These are phyloP conservation scores for Drosophila virilis DNA, from an alignment of 1,140 invertebrate species.

Conservation along the genomic window DNA sequence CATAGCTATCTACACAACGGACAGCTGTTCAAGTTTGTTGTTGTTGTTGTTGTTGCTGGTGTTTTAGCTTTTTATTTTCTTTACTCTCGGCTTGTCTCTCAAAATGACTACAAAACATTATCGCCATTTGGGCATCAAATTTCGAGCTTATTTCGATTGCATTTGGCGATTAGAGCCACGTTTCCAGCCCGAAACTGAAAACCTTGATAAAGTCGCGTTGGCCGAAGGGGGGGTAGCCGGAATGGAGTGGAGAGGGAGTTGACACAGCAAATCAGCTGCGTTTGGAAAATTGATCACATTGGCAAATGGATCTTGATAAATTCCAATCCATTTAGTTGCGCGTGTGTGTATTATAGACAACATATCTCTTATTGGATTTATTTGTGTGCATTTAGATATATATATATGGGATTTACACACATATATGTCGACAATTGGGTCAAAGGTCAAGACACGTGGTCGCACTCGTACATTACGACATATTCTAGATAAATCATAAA, in stretches of 20 bases:
- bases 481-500: too few species aligned
- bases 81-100: constrained; percentile 47
- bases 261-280: constrained; percentile 15
- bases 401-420: background rate
- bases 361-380: background rate
- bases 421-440: too few species aligned
- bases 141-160: constrained; percentile 68
- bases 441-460: background rate
- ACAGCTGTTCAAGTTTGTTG: constrained; percentile 64
- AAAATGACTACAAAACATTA: constrained; percentile 79
- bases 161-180: constrained; percentile 58
- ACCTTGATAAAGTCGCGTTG: background rate
- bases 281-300: constrained; percentile 13
- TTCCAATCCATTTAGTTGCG: constrained; percentile 12
- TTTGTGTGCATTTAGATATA: background rate
- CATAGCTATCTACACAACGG: constrained; percentile 33
- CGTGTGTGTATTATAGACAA: background rate
- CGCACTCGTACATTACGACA: background rate
- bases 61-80: constrained; percentile 31
- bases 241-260: too few species aligned
- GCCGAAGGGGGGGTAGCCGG: too few species aligned
- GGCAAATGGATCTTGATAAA: constrained; percentile 6
- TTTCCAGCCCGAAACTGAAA: constrained; percentile 15
- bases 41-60: constrained; percentile 26
- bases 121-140: constrained; percentile 64